A percentile compares a stretch with the other conserved stretches of the same genome.
These are phyloP conservation scores for Phrynocephalus forsythii DNA, from an alignment of 2,797 vertebrate species.

Conservation along the genomic window DNA sequence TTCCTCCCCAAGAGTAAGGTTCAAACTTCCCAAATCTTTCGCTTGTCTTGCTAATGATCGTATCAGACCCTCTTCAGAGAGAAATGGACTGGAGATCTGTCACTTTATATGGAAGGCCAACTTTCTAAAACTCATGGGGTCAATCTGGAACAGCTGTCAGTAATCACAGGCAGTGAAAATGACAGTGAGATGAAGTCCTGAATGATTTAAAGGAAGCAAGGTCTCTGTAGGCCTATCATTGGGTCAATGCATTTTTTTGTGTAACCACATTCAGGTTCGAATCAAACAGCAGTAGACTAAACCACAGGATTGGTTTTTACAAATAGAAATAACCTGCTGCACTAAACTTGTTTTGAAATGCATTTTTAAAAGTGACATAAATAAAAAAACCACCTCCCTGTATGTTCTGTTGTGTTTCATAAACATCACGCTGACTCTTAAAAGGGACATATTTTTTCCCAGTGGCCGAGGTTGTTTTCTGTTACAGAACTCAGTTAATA, in stretches of 20 bases:
- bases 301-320: background rate
- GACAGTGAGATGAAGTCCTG: constrained; percentile 23
- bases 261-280: background rate
- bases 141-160: constrained; percentile 26
- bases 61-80: constrained; percentile 35
- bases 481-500: constrained; percentile 25
- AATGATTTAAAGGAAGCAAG: constrained; percentile 3
- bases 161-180: constrained; percentile 36
- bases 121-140: background rate
- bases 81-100: constrained; percentile 31
- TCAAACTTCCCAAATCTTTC: constrained; percentile 14
- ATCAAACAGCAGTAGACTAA: background rate
- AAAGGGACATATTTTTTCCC: constrained; percentile 2
- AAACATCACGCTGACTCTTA: constrained; percentile 11
- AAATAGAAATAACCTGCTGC: constrained; percentile 3
- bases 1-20: background rate
- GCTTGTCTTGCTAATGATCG: constrained; percentile 21
- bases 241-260: background rate
- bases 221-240: constrained; percentile 25
- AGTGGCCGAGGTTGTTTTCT: background rate
- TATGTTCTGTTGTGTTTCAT: constrained; percentile 21
- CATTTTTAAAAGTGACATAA: constrained; percentile 22
- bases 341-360: background rate
- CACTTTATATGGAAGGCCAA: constrained; percentile 5
- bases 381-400: constrained; percentile 12